Evolutionary conservation across 2,888 invertebrate genomes (phyloP), one percentile per base, ranked within the genome.

Genomic region (Apamea crenata): DNA sequence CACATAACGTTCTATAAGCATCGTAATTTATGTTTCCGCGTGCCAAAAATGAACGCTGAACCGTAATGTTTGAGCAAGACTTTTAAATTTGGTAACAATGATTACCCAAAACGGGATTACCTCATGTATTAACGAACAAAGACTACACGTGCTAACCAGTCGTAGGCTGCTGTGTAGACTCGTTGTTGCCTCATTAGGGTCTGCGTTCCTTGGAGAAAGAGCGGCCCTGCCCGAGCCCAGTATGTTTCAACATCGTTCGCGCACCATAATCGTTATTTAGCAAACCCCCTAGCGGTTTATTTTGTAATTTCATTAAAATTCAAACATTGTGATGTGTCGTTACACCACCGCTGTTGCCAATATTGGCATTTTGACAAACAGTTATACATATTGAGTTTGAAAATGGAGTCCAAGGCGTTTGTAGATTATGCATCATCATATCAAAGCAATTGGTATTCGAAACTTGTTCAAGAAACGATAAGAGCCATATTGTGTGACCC

Each of bases 271-370:
- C 86, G 89, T 91, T 87, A 92, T 93, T 95, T 94, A 92, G 93
- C 93, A 94, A 94, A 94, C 92, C 92, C 93, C 92, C 86, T 91
- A 85, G 92, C 88, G 89, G 91, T 88, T 91, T 88, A 93, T 95
- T 96, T 94, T 93, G 95, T 93, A 96, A 95, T 93, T 93, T 91
- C 86, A 95, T 95, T 94, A 93, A 94, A 94, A 95, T 95, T 95
- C 94, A 95, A 92, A 91, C 91, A 88, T 89, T 91, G 90, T 91
- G 85, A 92, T 90, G 89, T 75, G 89, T 93, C 93, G 92, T 93
- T 90, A 91, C 93, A 59, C 67, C 81, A 94, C 89, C 86, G 88
- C 76, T 78, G 82, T 91, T 90, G 83, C 90, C 88, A 90, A 91
- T 91, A 91, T 94, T 93, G 90, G 91, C 90, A 90, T 84, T 90